A percentile compares a stretch with the other conserved stretches of the same genome.
Conservation (phyloP, 2,113 vertebrate species). For the Megaptera novaeangliae region DNA sequence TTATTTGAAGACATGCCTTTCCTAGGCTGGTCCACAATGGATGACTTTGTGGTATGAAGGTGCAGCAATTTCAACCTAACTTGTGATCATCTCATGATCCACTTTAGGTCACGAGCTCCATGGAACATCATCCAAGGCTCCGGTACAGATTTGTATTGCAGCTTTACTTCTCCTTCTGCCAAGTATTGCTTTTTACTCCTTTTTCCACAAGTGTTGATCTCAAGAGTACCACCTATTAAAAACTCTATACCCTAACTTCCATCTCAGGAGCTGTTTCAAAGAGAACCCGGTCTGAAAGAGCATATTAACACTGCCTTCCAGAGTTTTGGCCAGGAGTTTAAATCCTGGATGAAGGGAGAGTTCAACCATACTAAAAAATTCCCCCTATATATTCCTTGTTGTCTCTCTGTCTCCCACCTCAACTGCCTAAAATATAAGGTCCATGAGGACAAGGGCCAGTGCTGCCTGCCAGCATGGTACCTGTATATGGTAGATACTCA, state of each 20-base stretch:
- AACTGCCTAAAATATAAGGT: background rate
- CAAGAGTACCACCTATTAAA: background rate
- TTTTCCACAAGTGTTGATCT: background rate
- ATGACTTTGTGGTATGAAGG: background rate
- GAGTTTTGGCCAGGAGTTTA: background rate
- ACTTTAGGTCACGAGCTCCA: background rate
- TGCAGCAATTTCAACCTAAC: background rate
- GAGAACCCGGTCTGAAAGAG: background rate
- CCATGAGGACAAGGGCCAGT: background rate
- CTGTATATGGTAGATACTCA: background rate
- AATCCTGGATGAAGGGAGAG: background rate
- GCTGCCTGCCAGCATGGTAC: background rate
- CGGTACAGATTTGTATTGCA: background rate
- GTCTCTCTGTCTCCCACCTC: background rate
- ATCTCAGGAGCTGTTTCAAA: background rate
- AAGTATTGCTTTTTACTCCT: background rate
- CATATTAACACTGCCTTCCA: background rate
- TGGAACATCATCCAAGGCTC: background rate
- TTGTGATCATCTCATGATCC: background rate
- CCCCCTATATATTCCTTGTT: background rate
- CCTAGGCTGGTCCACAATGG: background rate
- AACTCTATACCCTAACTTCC: accelerated
- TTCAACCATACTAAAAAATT: background rate
- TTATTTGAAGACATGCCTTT: background rate
- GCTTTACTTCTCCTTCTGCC: background rate